phyloP scores from a whole-genome alignment of 2,888 invertebrate genomes.

The Arctia plantaginis region DNA sequence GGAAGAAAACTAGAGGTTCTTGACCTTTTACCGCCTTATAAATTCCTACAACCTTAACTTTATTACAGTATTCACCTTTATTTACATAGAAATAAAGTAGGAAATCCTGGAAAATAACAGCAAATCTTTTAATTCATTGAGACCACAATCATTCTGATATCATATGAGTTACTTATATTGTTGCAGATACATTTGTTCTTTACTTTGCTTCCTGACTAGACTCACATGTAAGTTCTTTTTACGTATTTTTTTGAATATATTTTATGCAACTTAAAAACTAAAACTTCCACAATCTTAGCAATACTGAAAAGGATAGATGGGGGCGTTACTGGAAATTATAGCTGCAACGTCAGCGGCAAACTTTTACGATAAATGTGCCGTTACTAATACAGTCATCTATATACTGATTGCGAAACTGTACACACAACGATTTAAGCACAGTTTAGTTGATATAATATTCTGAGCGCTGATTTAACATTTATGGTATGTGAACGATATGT shows the following conservation, averaged over 20 bases:
- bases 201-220: conserved; percentile 19
- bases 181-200: conserved; percentile 19
- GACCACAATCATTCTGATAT: conserved; percentile 38
- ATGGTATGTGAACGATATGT: too few relatives aligned
- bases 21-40: conserved; percentile 44
- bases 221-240: not conserved
- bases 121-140: conserved; percentile 53
- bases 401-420: too few relatives aligned
- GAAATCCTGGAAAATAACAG: conserved; percentile 12
- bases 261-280: not conserved
- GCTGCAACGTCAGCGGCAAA: too few relatives aligned
- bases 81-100: not conserved
- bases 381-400: too few relatives aligned
- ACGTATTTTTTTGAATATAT: not conserved
- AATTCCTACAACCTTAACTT: not conserved
- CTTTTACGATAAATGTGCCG: too few relatives aligned
- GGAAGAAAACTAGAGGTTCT: conserved; percentile 63
- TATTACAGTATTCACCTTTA: conserved; percentile 15
- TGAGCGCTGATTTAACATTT: too few relatives aligned
- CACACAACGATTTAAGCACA: too few relatives aligned
- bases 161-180: conserved; percentile 47
- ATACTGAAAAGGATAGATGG: not conserved
- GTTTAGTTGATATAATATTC: too few relatives aligned
- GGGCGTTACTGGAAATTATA: too few relatives aligned
- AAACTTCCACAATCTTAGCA: not conserved